Evolutionary conservation across 2,113 vertebrate species (phyloP), one percentile per base, ranked within the genome.

Genomic region (Pagrus major): DNA sequence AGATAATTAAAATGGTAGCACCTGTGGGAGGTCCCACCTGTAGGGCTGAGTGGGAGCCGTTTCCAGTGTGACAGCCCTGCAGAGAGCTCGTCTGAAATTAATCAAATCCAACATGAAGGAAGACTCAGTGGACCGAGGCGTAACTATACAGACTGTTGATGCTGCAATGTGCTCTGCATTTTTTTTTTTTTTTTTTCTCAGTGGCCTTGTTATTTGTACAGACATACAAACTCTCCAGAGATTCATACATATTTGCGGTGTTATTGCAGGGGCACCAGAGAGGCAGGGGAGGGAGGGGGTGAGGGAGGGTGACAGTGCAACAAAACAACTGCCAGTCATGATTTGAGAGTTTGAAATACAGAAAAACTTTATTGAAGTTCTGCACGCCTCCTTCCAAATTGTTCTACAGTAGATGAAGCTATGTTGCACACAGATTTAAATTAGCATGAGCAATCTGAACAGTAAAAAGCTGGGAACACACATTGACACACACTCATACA

Each of bases 1-100:
- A 91, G 83, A 86, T 94, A 91, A 96, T 95, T 94, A 94, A 94
- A 94, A 94, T 80, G 86, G 87, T 80, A 85, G 82, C 91, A 86
- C 92, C 84, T 83, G 72, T 83, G 92, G 91, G 92, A 92, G 80
- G 75, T 81, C 64, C 77, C 84, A 91, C 87, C 78, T 82, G 81
- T 37, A 80, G 79, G 66, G 63, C 46, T n/a, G 63, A 59, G 68
- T 80, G 76, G 80, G 77, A 86, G 76, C 79, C 9, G 83, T 91
- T 90, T 92, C 75, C 84, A 93, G 55, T 77, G 75, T 49, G 76
- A 88, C 88, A 37, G 70, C 73, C 84, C 88, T 64, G 65, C 67
- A 79, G 92, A 87, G 81, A 86, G 83, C 74, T 88, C 78, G 77
- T 84, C 82, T 71, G 71, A 91, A 91, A 91, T 94, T 86, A 95